Evolutionary conservation across 2,888 invertebrate species (phyloP).

Genomic region (Hofmannophila pseudospretella): DNA sequence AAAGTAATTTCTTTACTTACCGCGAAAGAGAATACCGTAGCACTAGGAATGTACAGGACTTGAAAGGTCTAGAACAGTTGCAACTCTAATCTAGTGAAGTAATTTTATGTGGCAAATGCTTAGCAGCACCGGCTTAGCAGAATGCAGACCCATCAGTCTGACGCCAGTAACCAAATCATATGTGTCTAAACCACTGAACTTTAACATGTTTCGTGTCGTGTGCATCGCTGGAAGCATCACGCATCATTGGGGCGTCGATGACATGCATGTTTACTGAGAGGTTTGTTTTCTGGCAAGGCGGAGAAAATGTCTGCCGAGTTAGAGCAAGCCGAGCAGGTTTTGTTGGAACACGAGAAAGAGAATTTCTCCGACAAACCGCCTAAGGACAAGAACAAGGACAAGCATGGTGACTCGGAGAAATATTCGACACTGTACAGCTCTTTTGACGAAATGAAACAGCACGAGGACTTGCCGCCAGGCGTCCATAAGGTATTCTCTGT

Average conservation of each 20-base stretch:
- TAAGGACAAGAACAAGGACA: constrained; percentile 38
- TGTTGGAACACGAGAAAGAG: constrained; percentile 71
- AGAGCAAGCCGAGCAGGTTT: constrained; percentile 74
- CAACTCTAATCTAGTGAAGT: too few relatives aligned
- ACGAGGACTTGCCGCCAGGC: constrained; percentile 56
- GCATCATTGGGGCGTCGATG: constrained; percentile 40
- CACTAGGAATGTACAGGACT: too few relatives aligned
- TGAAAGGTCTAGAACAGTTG: too few relatives aligned
- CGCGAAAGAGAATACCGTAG: too few relatives aligned
- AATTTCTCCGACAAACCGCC: constrained; percentile 55
- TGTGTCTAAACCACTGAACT: constrained; percentile 41
- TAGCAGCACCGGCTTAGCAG: constrained; percentile 13
- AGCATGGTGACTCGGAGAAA: constrained; percentile 45
- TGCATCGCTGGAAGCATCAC: constrained; percentile 47
- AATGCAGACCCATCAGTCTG: constrained; percentile 16
- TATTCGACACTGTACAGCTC: constrained; percentile 66
- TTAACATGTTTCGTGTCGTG: constrained; percentile 41
- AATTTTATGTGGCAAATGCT: constrained; percentile 16
- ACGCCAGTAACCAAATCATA: constrained; percentile 14
- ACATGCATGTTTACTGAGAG: constrained; percentile 50
- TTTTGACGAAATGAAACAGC: constrained; percentile 64
- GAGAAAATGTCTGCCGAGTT: constrained; percentile 72
- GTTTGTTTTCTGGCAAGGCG: constrained; percentile 75
- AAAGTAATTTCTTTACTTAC: too few relatives aligned
- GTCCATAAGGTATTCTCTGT: constrained; percentile 62